A percentile compares a stretch with the other conserved stretches of the same genome.
phyloP scores from a whole-genome alignment of 2,797 vertebrate genomes.

The Glossophaga mutica region DNA sequence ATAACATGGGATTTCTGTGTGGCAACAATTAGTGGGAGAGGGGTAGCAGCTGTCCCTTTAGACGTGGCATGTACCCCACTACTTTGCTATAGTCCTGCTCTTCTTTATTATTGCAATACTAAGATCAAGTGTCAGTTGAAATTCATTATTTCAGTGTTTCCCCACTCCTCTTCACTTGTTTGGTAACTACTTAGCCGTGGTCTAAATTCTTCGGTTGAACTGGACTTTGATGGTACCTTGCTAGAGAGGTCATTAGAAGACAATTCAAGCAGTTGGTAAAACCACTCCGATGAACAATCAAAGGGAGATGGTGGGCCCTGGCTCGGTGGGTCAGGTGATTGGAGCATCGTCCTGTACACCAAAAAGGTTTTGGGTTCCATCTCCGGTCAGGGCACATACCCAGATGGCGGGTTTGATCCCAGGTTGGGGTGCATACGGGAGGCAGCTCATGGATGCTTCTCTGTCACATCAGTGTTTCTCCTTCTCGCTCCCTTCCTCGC shows the following conservation, averaged over 20 bases:
- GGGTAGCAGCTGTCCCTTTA: neutral
- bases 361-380: no score
- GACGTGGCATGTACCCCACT: neutral
- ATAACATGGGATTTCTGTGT: neutral
- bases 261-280: neutral
- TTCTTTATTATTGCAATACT: neutral
- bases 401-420: no score
- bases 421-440: no score
- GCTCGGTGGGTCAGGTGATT: no score
- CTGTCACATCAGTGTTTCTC: no score
- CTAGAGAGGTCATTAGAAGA: neutral
- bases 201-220: neutral
- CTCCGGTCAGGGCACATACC: no score
- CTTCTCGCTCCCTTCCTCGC: no score
- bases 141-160: neutral
- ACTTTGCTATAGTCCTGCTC: neutral
- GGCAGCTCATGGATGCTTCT: no score
- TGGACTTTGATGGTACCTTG: neutral
- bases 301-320: neutral
- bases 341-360: no score
- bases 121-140: neutral
- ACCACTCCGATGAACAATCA: neutral
- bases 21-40: neutral
- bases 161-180: neutral
- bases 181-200: neutral